These are phyloP conservation scores for Globia sparganii DNA, from an alignment of 2,888 invertebrate genomes.

Conservation along the genomic window DNA sequence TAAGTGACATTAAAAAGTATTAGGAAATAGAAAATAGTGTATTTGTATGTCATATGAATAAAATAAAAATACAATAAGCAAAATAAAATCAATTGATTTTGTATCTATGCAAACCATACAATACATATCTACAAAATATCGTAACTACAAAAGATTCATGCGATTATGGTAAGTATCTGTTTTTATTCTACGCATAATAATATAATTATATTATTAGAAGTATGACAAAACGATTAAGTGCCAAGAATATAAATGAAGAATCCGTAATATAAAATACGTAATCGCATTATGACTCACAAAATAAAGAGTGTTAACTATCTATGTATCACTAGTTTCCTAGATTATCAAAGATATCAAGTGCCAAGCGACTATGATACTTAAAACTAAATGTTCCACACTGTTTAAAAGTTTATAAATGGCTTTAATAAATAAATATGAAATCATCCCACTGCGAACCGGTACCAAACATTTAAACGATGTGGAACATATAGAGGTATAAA, in stretches of 20 bases:
- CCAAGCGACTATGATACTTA: not conserved
- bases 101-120: not conserved
- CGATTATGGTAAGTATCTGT: conserved; percentile 12
- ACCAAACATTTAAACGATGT: conserved; percentile 75
- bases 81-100: conserved; percentile 12
- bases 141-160: not conserved
- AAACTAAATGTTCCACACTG: conserved; percentile 70
- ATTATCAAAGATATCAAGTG: conserved; percentile 18
- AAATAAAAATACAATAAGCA: not conserved
- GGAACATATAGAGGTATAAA: conserved; percentile 65
- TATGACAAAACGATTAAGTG: conserved; percentile 7
- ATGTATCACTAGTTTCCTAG: conserved; percentile 18
- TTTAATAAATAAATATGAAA: conserved; percentile 46
- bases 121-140: conserved; percentile 3
- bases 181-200: not conserved
- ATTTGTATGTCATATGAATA: not conserved
- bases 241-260: not conserved
- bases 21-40: conserved; percentile 9
- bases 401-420: conserved; percentile 61
- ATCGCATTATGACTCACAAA: conserved; percentile 32
- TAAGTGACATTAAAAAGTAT: not conserved
- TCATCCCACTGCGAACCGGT: conserved; percentile 80
- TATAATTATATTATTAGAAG: not conserved
- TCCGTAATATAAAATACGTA: conserved; percentile 11
- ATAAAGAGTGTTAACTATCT: conserved; percentile 3